Evolutionary conservation across 2,113 vertebrate species (phyloP).

Genomic region (Propithecus coquereli): DNA sequence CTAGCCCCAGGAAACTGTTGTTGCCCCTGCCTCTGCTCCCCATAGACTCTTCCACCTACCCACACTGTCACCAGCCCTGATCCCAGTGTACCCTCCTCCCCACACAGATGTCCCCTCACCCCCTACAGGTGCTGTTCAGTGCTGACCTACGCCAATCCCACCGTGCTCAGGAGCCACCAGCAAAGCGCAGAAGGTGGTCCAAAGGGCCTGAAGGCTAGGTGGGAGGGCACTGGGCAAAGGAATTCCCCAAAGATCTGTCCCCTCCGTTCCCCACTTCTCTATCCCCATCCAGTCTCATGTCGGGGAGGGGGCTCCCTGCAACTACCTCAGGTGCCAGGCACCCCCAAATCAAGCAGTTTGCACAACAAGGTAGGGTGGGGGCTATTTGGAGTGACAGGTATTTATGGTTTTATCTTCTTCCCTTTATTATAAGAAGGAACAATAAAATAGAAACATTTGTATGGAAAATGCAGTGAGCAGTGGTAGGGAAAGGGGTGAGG

Average conservation of each 20-base stretch:
- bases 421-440: slow-evolving; percentile 84
- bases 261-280: not conserved
- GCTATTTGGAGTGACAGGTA: not conserved
- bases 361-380: not conserved
- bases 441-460: slow-evolving; percentile 84
- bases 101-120: not conserved
- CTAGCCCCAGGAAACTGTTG: not conserved
- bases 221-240: not conserved
- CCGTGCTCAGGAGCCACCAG: not conserved
- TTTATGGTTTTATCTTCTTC: slow-evolving; percentile 67
- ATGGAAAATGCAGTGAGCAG: slow-evolving; percentile 77
- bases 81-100: rapidly evolving
- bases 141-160: slow-evolving; percentile 84
- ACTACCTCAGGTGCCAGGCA: not conserved
- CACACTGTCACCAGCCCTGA: not conserved
- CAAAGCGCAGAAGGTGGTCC: slow-evolving; percentile 40
- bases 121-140: slow-evolving; percentile 91
- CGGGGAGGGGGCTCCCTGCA: not conserved
- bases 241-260: not conserved
- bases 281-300: not conserved
- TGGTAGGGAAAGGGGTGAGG: not conserved
- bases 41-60: not conserved
- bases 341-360: not conserved
- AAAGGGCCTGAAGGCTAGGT: not conserved
- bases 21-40: not conserved